Conservation (phyloP, 2,797 vertebrate genomes). For the Falco rusticolus region DNA sequence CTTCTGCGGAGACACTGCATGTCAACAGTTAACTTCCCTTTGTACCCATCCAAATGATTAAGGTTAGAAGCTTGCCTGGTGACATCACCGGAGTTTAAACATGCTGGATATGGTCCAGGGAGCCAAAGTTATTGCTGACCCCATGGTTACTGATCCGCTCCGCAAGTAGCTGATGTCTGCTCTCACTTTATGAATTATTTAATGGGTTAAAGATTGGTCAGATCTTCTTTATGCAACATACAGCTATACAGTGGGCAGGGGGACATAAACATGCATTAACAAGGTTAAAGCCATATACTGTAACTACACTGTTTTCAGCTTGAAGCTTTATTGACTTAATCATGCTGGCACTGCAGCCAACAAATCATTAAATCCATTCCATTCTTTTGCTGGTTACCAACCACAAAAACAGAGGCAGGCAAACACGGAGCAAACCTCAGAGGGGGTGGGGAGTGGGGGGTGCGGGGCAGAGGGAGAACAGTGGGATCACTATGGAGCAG, state of each 20-base stretch:
- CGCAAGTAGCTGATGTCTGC: slow-evolving; percentile 53
- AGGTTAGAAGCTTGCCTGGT: slow-evolving; percentile 46
- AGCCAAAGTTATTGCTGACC: slow-evolving; percentile 65
- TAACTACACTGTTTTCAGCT: slow-evolving; percentile 68
- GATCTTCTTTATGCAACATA: slow-evolving; percentile 54
- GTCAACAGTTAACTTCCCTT: slow-evolving; percentile 59
- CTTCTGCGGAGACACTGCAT: background rate
- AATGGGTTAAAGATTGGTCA: slow-evolving; percentile 67
- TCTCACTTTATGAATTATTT: slow-evolving; percentile 72
- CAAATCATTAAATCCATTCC: slow-evolving; percentile 73
- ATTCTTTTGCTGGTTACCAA: slow-evolving; percentile 72
- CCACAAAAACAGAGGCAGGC: slow-evolving; percentile 64
- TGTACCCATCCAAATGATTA: slow-evolving; percentile 48
- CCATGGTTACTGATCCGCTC: slow-evolving; percentile 58
- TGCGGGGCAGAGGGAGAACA: slow-evolving; percentile 20
- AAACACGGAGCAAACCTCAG: slow-evolving; percentile 47
- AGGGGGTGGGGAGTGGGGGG: slow-evolving; percentile 9
- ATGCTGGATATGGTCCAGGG: slow-evolving; percentile 54
- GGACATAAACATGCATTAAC: slow-evolving; percentile 63
- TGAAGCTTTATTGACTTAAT: slow-evolving; percentile 73
- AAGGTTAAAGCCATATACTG: slow-evolving; percentile 70
- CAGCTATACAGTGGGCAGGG: slow-evolving; percentile 50
- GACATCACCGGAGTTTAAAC: slow-evolving; percentile 54
- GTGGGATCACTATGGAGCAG: slow-evolving; percentile 57
- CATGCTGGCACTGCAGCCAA: slow-evolving; percentile 65